Base-by-base conservation (phyloP, 2,113 vertebrate species). In the Brachypodius melanocephalos region DNA sequence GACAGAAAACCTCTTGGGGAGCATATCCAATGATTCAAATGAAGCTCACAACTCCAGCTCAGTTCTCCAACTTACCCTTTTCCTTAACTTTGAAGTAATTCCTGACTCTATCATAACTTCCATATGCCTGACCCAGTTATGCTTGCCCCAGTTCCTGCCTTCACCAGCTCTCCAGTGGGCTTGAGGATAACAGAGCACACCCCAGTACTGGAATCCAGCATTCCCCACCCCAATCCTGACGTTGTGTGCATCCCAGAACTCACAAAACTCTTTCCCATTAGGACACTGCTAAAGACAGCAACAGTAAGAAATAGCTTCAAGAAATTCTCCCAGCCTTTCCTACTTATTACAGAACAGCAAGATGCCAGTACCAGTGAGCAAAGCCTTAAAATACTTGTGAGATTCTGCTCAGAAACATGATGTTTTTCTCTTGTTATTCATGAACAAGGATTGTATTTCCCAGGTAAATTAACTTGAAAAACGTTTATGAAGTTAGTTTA, bases 401-500 rank as follows among this genome's bases (percentile, higher is more conserved):
- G 26, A 82, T 82, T 88, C 62, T 88, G 31, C 66, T 65, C 76
- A 46, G 69, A 89, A 85, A 36, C 9, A 11, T 29, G 6, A n/a
- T n/a, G 12, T 8, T 76, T 91, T 89, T 36, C 19, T 82, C 32
- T 10, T 66, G n/a, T 21, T 61, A 54, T 73, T 94, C 26, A 12
- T 49, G 29, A 86, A 42, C 26, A 82, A 88, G 17, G 32, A 62
- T n/a, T 51, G 26, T 62, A 58, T 79, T 94, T 96, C 34, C 26
- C 42, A 51, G 49, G 55, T 76, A 92, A 88, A 83, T 58, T 62
- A 31, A 34, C 58, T 17, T 83, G 29, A 49, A 92, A 80, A 28
- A 34, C 1, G 3, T 42, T 91, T 83, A 62, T 65, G 43, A 65
- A 69, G 18, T 63, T 69, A 86, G 42, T 86, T 88, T 62, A 88